Percentiles rank a stretch among this genome's conserved stretches.
Conservation (phyloP, 2,797 vertebrate species). For the Siniperca undulata region DNA sequence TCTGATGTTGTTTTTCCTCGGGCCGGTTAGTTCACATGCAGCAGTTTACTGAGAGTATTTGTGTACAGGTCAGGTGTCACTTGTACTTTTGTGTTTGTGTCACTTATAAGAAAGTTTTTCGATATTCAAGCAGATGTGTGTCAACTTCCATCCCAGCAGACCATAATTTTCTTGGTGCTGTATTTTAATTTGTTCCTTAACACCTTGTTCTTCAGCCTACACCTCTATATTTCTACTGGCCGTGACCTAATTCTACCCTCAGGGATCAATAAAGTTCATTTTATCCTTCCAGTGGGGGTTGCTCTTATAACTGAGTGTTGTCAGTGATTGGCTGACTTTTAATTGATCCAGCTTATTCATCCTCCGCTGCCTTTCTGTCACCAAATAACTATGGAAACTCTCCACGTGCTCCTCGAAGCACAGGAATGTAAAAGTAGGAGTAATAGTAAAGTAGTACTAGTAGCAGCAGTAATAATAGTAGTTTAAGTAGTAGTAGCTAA, state of each 20-base stretch:
- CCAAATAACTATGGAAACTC: background rate
- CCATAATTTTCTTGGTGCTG: background rate
- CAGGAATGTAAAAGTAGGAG: background rate
- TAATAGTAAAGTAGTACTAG: background rate
- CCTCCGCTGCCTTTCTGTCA: constrained; percentile 11
- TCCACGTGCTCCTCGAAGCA: background rate
- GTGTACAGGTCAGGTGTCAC: constrained; percentile 26
- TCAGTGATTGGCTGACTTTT: constrained; percentile 24
- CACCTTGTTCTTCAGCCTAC: constrained; percentile 32
- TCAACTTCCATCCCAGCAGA: constrained; percentile 7
- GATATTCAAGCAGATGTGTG: background rate
- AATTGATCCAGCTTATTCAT: constrained; percentile 32
- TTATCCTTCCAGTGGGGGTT: constrained; percentile 28
- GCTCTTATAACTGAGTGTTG: constrained; percentile 24
- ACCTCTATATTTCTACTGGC: background rate
- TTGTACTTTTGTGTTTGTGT: background rate
- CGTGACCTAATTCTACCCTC: constrained; percentile 36
- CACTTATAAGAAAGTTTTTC: background rate
- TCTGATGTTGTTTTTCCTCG: constrained; percentile 22
- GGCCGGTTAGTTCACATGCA: background rate
- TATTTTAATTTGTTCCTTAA: constrained; percentile 37
- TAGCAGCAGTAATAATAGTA: background rate
- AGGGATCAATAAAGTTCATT: constrained; percentile 56
- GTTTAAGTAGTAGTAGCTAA: too few relatives aligned
- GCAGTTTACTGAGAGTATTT: constrained; percentile 9